A percentile compares a stretch with the other conserved stretches of the same genome.
These are phyloP conservation scores for Spea hammondii DNA, from an alignment of 2,797 vertebrate species.

Conservation along the genomic window DNA sequence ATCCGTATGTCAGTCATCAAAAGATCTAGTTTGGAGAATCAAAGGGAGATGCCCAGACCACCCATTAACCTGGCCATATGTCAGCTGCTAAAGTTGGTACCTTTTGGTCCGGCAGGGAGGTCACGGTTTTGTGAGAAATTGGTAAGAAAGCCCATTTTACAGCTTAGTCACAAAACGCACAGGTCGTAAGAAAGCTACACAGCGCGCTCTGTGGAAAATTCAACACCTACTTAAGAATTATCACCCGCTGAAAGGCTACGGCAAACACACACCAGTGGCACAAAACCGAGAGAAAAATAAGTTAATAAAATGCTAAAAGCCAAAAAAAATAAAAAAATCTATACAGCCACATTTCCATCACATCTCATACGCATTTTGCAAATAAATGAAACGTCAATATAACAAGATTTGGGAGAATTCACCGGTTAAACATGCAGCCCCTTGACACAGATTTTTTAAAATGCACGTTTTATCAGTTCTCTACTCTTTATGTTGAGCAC, in stretches of 20 bases:
- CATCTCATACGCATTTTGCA: not conserved
- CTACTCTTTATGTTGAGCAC: constrained; percentile 20
- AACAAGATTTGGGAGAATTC: not conserved
- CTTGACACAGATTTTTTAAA: not conserved
- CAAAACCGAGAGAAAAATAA: not conserved
- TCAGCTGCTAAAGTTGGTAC: not conserved
- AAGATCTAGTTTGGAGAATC: not conserved
- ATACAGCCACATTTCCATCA: not conserved
- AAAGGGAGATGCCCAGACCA: constrained; percentile 11
- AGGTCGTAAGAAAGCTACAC: not conserved
- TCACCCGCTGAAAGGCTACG: not conserved
- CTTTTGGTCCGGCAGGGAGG: constrained; percentile 34
- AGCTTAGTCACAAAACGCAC: not conserved
- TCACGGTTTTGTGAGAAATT: not conserved
- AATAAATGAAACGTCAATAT: not conserved
- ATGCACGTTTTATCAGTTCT: constrained; percentile 28
- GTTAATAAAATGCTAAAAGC: not conserved
- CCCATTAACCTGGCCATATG: constrained; percentile 32
- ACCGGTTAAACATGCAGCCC: constrained; percentile 11
- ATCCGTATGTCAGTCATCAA: constrained; percentile 1
- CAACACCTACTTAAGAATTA: constrained; percentile 18
- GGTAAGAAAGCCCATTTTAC: constrained; percentile 25
- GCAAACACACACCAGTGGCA: not conserved
- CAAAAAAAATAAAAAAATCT: not conserved
- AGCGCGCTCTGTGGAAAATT: constrained; percentile 17